Conservation (phyloP, 1,140 invertebrate genomes). For the Drosophila suzukii region DNA sequence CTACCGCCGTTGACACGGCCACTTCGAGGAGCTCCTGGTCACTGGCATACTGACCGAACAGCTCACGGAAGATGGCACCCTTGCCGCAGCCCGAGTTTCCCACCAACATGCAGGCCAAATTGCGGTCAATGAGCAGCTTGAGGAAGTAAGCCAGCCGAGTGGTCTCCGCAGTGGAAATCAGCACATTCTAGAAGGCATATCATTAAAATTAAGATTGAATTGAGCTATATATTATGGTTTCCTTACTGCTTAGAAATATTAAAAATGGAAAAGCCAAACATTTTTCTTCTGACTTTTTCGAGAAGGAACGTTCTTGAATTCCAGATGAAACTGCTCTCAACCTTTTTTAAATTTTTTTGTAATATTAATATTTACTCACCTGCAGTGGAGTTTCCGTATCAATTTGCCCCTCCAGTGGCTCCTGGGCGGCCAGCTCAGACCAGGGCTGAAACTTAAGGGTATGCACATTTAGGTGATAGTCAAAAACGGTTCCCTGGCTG, state of each 20-base stretch:
- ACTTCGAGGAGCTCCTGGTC: slow-evolving; percentile 74
- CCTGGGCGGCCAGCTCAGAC: slow-evolving; percentile 90
- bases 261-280: too few relatives aligned
- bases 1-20: slow-evolving; percentile 50
- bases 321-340: too few relatives aligned
- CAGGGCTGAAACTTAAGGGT: slow-evolving; percentile 94
- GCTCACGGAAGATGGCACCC: slow-evolving; percentile 93
- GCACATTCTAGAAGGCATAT: slow-evolving; percentile 43
- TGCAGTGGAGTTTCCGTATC: slow-evolving; percentile 91
- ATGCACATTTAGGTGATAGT: slow-evolving; percentile 94
- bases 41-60: slow-evolving; percentile 87
- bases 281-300: too few relatives aligned
- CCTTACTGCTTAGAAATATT: too few relatives aligned
- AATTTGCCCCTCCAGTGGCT: slow-evolving; percentile 90
- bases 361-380: slow-evolving; percentile 55
- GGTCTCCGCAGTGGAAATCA: slow-evolving; percentile 96
- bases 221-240: too few relatives aligned
- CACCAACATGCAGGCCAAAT: slow-evolving; percentile 95
- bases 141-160: slow-evolving; percentile 95
- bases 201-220: too few relatives aligned
- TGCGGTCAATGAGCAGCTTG: slow-evolving; percentile 92
- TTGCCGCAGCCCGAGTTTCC: slow-evolving; percentile 95
- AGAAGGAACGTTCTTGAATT: too few relatives aligned
- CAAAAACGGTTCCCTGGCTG: slow-evolving; percentile 92
- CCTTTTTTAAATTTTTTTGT: too few relatives aligned